Percentiles rank a stretch among this genome's conserved stretches.
Evolutionary conservation across 2,888 invertebrate species (phyloP).

Genomic region (Seladonia tumulorum): DNA sequence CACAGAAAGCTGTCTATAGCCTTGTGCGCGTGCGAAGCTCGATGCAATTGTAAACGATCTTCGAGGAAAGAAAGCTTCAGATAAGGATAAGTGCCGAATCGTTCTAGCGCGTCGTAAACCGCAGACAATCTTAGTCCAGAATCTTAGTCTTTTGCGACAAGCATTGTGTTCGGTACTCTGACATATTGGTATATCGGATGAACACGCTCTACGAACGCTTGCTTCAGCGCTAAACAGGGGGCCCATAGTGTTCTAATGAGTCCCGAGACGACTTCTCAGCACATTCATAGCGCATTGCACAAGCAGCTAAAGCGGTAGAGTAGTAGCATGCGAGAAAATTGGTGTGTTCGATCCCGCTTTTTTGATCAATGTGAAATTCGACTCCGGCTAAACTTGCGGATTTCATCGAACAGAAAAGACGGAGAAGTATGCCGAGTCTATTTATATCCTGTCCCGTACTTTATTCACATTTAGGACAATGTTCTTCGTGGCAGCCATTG

Average conservation of each 20-base stretch:
- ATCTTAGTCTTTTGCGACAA: neutral
- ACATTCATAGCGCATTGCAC: constrained; percentile 67
- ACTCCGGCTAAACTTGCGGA: neutral
- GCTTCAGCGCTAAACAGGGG: neutral
- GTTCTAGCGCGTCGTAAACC: constrained; percentile 41
- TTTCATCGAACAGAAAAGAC: constrained; percentile 7
- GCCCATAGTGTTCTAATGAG: neutral
- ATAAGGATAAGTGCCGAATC: constrained; percentile 71
- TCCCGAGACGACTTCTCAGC: constrained; percentile 26
- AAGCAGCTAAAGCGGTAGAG: constrained; percentile 63
- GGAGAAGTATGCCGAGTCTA: constrained; percentile 69
- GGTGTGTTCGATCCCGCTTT: constrained; percentile 29
- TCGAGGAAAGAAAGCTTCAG: constrained; percentile 62
- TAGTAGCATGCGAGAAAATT: constrained; percentile 59
- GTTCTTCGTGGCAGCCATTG: neutral
- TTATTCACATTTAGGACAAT: constrained; percentile 20
- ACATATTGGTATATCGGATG: neutral
- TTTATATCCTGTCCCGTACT: constrained; percentile 64
- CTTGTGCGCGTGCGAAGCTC: constrained; percentile 66
- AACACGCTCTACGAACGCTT: neutral
- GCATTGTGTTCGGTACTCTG: neutral
- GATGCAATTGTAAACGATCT: constrained; percentile 21
- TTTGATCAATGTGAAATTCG: neutral
- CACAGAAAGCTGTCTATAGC: constrained; percentile 48
- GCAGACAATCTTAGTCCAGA: constrained; percentile 1